These are phyloP conservation scores for Chloropsis cyanopogon DNA, from an alignment of 2,113 vertebrate genomes.

Conservation along the genomic window DNA sequence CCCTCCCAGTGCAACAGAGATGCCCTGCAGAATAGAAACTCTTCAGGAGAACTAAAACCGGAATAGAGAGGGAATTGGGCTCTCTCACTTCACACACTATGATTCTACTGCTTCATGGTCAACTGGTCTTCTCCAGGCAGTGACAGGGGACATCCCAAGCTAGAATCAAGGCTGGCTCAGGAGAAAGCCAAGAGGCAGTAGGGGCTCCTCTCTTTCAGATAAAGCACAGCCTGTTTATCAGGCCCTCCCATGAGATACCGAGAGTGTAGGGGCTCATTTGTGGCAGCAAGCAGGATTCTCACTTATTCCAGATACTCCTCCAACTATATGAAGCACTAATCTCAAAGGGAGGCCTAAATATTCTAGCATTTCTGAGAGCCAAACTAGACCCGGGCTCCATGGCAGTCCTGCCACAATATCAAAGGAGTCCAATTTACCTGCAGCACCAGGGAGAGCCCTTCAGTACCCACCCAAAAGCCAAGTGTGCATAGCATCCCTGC, in stretches of 20 bases:
- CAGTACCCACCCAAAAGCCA: not conserved
- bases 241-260: not conserved
- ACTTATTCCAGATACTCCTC: not conserved
- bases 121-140: not conserved
- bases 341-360: not conserved
- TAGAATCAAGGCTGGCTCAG: not conserved
- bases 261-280: not conserved
- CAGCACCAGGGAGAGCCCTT: not conserved
- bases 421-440: not conserved
- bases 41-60: not conserved
- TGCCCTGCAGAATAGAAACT: not conserved
- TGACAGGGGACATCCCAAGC: not conserved
- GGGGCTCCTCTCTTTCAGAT: not conserved
- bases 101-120: not conserved
- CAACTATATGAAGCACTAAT: not conserved
- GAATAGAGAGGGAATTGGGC: not conserved
- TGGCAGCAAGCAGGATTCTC: not conserved
- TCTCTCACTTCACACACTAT: not conserved
- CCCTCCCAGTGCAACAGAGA: not conserved
- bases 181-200: not conserved
- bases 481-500: not conserved
- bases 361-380: not conserved
- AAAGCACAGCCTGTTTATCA: not conserved
- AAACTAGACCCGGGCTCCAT: not conserved
- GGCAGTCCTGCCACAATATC: not conserved